phyloP scores from a whole-genome alignment of 2,797 vertebrate genomes.

The Poeciliopsis gracilis region DNA sequence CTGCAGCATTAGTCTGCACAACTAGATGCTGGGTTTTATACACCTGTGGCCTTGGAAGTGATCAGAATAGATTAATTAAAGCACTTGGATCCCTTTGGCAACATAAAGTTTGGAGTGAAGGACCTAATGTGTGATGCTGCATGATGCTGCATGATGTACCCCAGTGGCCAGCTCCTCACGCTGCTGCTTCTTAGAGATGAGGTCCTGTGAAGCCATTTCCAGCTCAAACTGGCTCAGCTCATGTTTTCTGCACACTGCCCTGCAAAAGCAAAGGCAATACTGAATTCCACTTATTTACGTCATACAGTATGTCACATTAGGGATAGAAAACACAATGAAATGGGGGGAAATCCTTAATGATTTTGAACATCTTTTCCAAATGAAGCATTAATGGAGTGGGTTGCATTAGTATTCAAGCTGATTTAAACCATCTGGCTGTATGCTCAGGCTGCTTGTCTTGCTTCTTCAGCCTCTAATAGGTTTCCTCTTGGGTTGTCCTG shows the following conservation, averaged over 20 bases:
- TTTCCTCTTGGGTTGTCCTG: neutral
- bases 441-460: neutral
- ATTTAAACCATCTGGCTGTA: neutral
- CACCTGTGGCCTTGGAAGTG: neutral
- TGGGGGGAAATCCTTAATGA: neutral
- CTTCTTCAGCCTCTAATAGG: neutral
- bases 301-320: neutral
- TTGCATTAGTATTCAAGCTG: neutral
- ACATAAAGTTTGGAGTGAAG: neutral
- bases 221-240: slow-evolving; percentile 95
- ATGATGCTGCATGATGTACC: slow-evolving; percentile 63
- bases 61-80: neutral
- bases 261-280: slow-evolving; percentile 50
- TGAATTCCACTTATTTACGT: too few species aligned
- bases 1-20: neutral
- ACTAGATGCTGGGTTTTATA: neutral
- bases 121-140: neutral
- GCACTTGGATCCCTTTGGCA: neutral
- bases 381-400: neutral
- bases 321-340: neutral
- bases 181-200: slow-evolving; percentile 93
- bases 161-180: slow-evolving; percentile 94
- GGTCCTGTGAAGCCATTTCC: slow-evolving; percentile 90
- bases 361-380: neutral
- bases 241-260: slow-evolving; percentile 94